These are phyloP conservation scores for Campylorhamphus procurvoides DNA, from an alignment of 2,113 vertebrate genomes.

Conservation along the genomic window DNA sequence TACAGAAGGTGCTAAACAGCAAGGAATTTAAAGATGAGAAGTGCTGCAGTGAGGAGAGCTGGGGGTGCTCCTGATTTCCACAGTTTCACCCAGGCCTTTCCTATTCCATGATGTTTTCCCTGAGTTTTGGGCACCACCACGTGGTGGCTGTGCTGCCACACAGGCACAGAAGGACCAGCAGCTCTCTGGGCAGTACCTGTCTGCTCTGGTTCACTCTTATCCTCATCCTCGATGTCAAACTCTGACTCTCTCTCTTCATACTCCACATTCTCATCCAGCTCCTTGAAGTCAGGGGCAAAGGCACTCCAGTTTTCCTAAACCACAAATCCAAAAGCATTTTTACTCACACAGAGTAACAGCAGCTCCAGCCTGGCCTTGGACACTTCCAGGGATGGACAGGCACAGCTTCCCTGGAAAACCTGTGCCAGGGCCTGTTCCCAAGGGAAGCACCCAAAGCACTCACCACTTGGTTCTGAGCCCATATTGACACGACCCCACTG, in stretches of 20 bases:
- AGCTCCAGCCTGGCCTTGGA: not conserved
- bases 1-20: not conserved
- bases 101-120: accelerated
- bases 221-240: conserved; percentile 98
- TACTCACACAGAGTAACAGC: not conserved
- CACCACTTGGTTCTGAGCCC: conserved; percentile 99
- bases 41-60: not conserved
- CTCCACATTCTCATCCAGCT: conserved; percentile 97
- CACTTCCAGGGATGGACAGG: not conserved
- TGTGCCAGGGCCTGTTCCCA: not conserved
- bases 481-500: conserved; percentile 97
- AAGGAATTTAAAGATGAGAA: accelerated
- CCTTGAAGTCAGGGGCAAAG: conserved; percentile 98
- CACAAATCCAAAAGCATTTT: not conserved
- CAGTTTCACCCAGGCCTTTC: accelerated
- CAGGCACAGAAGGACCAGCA: not conserved
- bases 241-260: conserved; percentile 98
- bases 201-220: conserved; percentile 98
- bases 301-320: conserved; percentile 98
- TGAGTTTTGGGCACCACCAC: not conserved
- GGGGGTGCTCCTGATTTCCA: not conserved
- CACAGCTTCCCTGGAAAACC: accelerated
- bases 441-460: conserved; percentile 23
- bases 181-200: conserved; percentile 78
- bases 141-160: not conserved